Percentiles rank a stretch among this genome's conserved stretches.
Conservation (phyloP, 2,888 invertebrate genomes). For the Embidobia sp. region DNA sequence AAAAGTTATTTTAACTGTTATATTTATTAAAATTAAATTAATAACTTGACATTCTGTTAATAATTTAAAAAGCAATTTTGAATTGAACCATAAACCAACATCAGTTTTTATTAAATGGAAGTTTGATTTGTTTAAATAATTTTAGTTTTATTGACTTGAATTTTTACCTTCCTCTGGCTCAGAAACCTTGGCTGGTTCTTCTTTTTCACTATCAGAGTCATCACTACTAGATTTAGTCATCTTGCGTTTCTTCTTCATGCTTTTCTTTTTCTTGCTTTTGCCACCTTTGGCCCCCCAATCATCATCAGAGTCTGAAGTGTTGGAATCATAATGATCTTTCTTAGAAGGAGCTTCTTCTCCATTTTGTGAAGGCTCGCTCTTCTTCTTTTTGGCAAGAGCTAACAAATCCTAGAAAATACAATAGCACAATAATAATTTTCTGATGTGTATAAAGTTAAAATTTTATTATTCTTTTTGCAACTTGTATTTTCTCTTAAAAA, state of each 20-base stretch:
- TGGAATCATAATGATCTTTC: slow-evolving; percentile 81
- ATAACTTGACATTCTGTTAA: too few species aligned
- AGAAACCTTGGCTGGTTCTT: slow-evolving; percentile 83
- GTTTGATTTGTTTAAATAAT: too few species aligned
- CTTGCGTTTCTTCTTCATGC: slow-evolving; percentile 40
- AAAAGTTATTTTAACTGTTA: too few species aligned
- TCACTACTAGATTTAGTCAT: slow-evolving; percentile 80
- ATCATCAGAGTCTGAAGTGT: slow-evolving; percentile 83
- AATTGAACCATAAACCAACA: too few species aligned
- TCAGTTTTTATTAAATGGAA: too few species aligned
- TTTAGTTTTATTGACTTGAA: too few species aligned
- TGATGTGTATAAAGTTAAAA: too few species aligned
- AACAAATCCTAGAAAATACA: slow-evolving; percentile 87
- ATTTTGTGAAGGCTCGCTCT: slow-evolving; percentile 81
- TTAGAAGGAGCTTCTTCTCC: slow-evolving; percentile 73
- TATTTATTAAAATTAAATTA: too few species aligned
- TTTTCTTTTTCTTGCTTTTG: slow-evolving; percentile 70
- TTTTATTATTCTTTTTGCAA: too few species aligned
- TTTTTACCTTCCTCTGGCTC: slow-evolving; percentile 90
- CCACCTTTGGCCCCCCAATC: slow-evolving; percentile 82
- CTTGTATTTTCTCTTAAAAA: too few species aligned
- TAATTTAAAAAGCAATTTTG: too few species aligned
- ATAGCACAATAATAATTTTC: too few species aligned
- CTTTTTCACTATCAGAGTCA: slow-evolving; percentile 80
- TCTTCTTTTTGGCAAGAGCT: slow-evolving; percentile 91